Evolutionary conservation across 2,888 invertebrate genomes (phyloP).

Genomic region (Xanthia togata): DNA sequence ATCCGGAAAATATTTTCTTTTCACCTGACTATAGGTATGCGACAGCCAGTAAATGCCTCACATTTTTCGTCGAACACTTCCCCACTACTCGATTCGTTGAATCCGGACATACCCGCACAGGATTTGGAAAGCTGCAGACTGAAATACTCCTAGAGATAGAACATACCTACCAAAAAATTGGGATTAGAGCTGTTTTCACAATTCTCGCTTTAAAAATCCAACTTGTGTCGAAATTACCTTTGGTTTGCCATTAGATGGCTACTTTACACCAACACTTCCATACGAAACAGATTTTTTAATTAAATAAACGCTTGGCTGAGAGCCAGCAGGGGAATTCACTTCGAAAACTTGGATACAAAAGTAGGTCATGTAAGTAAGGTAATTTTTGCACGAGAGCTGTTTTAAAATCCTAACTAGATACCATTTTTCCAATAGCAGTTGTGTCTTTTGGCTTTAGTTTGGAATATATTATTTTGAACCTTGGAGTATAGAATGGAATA

Average conservation of each 20-base stretch:
- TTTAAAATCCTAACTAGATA: slow-evolving; percentile 56
- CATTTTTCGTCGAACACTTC: slow-evolving; percentile 53
- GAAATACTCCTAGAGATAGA: slow-evolving; percentile 20
- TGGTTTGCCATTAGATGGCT: slow-evolving; percentile 32
- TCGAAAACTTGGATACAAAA: slow-evolving; percentile 64
- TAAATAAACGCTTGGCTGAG: slow-evolving; percentile 66
- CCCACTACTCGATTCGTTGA: slow-evolving; percentile 34
- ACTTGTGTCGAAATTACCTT: slow-evolving; percentile 30
- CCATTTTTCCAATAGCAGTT: slow-evolving; percentile 53
- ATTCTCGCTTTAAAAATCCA: slow-evolving; percentile 2
- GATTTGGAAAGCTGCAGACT: slow-evolving; percentile 22
- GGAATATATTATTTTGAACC: slow-evolving; percentile 18
- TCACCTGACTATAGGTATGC: slow-evolving; percentile 26
- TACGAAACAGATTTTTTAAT: slow-evolving; percentile 66
- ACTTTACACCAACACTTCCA: slow-evolving; percentile 56
- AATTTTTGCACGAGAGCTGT: slow-evolving; percentile 59
- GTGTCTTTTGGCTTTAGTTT: slow-evolving; percentile 25
- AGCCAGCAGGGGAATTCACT: slow-evolving; percentile 61
- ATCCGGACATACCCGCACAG: slow-evolving; percentile 37
- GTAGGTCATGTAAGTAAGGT: slow-evolving; percentile 66
- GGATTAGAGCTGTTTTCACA: neutral
- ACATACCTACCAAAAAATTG: neutral
- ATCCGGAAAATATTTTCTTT: slow-evolving; percentile 36
- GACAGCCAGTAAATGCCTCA: slow-evolving; percentile 44
- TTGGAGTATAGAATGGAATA: neutral